A percentile compares a stretch with the other conserved stretches of the same genome.
Conservation (phyloP, 2,888 invertebrate species). For the Barypeithes pellucidus region DNA sequence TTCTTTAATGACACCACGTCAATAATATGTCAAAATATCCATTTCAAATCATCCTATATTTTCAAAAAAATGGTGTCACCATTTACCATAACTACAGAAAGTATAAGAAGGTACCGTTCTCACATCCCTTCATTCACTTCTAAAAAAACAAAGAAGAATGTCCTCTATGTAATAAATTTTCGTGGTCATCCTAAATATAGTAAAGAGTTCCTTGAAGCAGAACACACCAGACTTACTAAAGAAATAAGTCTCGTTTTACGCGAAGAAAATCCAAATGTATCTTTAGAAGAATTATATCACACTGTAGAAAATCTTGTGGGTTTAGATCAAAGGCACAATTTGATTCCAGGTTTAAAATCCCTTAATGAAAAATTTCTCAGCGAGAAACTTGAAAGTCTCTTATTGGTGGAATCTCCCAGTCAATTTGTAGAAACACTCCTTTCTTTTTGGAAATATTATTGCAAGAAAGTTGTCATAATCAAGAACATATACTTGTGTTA, state of each 20-base stretch:
- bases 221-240: constrained; percentile 3
- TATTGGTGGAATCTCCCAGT: constrained; percentile 84
- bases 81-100: constrained; percentile 30
- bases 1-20: no score
- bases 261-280: constrained; percentile 35
- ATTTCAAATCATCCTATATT: neutral
- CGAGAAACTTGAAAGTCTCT: constrained; percentile 84
- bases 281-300: constrained; percentile 93
- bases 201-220: constrained; percentile 11
- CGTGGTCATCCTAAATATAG: constrained; percentile 32
- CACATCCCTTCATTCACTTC: constrained; percentile 8
- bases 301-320: constrained; percentile 97
- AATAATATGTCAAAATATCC: neutral
- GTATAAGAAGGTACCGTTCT: constrained; percentile 24
- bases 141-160: constrained; percentile 24
- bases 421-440: constrained; percentile 92
- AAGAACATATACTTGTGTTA: constrained; percentile 97
- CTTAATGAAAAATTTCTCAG: constrained; percentile 89
- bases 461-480: constrained; percentile 97
- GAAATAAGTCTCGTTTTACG: constrained; percentile 19
- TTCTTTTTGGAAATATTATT: constrained; percentile 93
- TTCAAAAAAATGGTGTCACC: constrained; percentile 15
- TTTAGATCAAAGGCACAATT: constrained; percentile 51
- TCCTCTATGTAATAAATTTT: constrained; percentile 46
- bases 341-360: constrained; percentile 88